Conservation (phyloP, 2,113 vertebrate genomes). For the Caranx ignobilis region DNA sequence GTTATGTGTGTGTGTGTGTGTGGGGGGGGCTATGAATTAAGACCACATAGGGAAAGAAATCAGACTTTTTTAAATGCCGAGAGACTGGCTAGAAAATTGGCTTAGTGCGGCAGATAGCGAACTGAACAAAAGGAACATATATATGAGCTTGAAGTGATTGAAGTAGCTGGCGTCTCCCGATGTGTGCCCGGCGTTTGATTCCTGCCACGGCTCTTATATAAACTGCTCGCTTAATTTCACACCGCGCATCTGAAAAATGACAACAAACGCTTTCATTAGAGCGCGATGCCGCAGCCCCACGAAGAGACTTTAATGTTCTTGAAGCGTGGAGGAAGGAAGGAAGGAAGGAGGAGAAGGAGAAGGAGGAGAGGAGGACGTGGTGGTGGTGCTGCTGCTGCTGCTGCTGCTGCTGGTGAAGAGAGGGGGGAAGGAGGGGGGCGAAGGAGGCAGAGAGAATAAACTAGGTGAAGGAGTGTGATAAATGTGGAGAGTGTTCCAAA, state of each 20-base stretch:
- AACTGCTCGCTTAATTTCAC: conserved; percentile 93
- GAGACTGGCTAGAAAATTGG: conserved; percentile 97
- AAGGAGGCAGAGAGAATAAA: conserved; percentile 62
- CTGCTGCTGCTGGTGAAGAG: neutral
- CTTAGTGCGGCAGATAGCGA: conserved; percentile 90
- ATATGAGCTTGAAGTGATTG: conserved; percentile 92
- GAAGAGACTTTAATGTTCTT: conserved; percentile 82
- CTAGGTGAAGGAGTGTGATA: conserved; percentile 80
- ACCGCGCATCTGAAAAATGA: conserved; percentile 87
- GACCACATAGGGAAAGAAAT: conserved; percentile 89
- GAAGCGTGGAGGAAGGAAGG: conserved; percentile 75
- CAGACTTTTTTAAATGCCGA: conserved; percentile 89
- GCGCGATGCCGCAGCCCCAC: conserved; percentile 78
- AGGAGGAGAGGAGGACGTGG: neutral
- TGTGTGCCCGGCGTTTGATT: conserved; percentile 88
- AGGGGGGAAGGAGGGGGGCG: conserved; percentile 36
- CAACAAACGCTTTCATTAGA: conserved; percentile 92
- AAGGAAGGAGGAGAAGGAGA: conserved; percentile 27
- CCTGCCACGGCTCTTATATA: conserved; percentile 89
- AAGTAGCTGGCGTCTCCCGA: conserved; percentile 88
- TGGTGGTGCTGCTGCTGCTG: neutral
- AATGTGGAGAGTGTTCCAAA: conserved; percentile 77
- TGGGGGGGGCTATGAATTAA: conserved; percentile 86
- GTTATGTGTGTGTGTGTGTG: neutral
- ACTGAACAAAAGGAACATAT: conserved; percentile 91